A percentile compares a stretch with the other conserved stretches of the same genome.
Evolutionary conservation across 2,888 invertebrate genomes (phyloP).

Genomic region (Maniola hyperantus): DNA sequence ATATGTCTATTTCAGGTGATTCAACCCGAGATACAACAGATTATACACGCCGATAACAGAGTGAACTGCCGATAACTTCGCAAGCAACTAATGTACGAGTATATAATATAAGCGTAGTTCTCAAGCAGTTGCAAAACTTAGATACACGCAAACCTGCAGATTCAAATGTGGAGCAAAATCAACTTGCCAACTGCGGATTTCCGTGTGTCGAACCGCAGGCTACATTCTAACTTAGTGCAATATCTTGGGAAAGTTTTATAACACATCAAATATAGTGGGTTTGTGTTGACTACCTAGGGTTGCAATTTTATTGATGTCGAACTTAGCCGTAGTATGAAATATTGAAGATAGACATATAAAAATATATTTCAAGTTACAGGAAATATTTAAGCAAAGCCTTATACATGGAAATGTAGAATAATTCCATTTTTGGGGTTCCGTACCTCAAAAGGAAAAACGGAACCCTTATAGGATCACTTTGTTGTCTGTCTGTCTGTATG

Average conservation of each 20-base stretch:
- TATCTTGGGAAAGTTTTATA: slow-evolving; percentile 32
- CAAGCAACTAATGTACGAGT: slow-evolving; percentile 11
- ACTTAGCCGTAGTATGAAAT: neutral
- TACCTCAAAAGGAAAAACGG: too few relatives aligned
- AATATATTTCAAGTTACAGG: neutral
- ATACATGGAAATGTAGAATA: too few relatives aligned
- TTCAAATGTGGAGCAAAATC: slow-evolving; percentile 27
- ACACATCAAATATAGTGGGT: slow-evolving; percentile 10
- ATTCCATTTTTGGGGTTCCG: too few relatives aligned
- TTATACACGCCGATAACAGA: slow-evolving; percentile 18
- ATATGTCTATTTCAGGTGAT: too few relatives aligned
- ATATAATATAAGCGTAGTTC: slow-evolving; percentile 24
- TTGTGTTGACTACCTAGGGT: slow-evolving; percentile 1
- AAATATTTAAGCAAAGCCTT: neutral
- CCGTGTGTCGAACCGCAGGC: slow-evolving; percentile 25
- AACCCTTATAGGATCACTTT: too few relatives aligned
- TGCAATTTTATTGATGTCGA: neutral
- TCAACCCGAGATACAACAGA: slow-evolving; percentile 5
- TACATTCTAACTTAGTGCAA: slow-evolving; percentile 19
- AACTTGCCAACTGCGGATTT: slow-evolving; percentile 28
- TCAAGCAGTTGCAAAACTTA: slow-evolving; percentile 28
- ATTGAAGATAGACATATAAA: neutral
- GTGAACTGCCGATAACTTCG: neutral
- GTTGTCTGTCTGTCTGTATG: too few relatives aligned
- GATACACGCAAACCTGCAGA: slow-evolving; percentile 27